These are phyloP conservation scores for Gadopsis marmoratus DNA, from an alignment of 2,797 vertebrate species.

Conservation along the genomic window DNA sequence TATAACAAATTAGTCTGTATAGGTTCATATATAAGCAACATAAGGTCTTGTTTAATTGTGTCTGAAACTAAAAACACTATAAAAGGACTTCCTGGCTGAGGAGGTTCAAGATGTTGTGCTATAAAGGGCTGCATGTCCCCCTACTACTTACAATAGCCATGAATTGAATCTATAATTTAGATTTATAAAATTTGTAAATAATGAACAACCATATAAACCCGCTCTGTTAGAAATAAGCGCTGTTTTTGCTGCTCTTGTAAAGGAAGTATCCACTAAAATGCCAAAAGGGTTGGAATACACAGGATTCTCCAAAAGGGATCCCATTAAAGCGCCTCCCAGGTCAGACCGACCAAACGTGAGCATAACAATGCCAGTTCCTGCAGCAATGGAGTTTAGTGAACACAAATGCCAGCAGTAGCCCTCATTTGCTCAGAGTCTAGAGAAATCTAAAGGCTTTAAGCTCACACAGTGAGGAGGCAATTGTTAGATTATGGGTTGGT, in stretches of 20 bases:
- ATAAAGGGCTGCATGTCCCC: neutral
- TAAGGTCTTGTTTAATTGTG: neutral
- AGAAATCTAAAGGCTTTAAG: conserved; percentile 55
- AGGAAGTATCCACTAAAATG: conserved; percentile 8
- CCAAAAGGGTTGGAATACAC: neutral
- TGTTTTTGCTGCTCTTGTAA: neutral
- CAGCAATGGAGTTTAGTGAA: conserved; percentile 48
- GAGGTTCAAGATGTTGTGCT: neutral
- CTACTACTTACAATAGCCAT: neutral
- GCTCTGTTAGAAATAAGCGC: neutral
- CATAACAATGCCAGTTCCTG: conserved; percentile 45
- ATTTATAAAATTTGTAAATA: neutral
- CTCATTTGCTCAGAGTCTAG: conserved; percentile 57
- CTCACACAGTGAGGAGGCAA: conserved; percentile 50
- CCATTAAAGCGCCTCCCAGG: conserved; percentile 36
- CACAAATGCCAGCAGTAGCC: conserved; percentile 38
- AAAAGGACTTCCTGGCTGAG: neutral
- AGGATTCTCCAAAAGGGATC: conserved; percentile 19
- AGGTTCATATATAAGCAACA: neutral
- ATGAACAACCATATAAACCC: neutral
- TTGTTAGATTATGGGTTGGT: conserved; percentile 59
- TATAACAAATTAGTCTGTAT: neutral
- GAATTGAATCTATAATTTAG: neutral
- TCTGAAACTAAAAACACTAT: neutral
- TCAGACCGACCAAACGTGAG: conserved; percentile 46